A percentile compares a stretch with the other conserved stretches of the same genome.
phyloP scores from a whole-genome alignment of 64 coral and sea anemone species.

The Stylophora pistillata region DNA sequence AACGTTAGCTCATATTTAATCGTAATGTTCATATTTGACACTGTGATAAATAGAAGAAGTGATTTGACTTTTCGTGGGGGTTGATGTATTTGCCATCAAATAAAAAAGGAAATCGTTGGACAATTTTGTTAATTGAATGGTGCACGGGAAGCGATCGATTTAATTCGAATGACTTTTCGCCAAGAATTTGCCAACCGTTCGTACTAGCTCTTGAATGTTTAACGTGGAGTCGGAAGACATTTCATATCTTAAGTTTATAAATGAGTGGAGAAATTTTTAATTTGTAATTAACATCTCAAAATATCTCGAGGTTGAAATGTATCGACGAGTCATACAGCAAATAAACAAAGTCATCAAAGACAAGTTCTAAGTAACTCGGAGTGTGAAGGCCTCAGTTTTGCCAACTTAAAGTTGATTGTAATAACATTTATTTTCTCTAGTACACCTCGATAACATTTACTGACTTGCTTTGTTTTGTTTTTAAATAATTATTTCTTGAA shows the following conservation, averaged over 20 bases:
- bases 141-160: neutral
- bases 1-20: conserved; percentile 4
- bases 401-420: neutral
- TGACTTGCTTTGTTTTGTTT: conserved; percentile 17
- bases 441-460: neutral
- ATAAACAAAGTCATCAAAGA: conserved; percentile 13
- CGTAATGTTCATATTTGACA: conserved; percentile 12
- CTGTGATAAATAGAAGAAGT: neutral
- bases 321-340: conserved; percentile 10
- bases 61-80: neutral
- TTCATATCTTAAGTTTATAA: neutral
- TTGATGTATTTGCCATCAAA: neutral
- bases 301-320: conserved; percentile 3
- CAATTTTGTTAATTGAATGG: conserved; percentile 17
- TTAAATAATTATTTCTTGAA: conserved; percentile 1
- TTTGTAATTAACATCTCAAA: neutral
- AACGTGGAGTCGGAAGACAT: neutral
- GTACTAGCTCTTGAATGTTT: neutral
- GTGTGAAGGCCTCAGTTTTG: neutral
- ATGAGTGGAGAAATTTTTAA: neutral
- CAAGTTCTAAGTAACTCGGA: neutral
- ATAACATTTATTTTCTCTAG: neutral
- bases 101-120: conserved; percentile 5
- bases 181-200: neutral
- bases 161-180: neutral